Evolutionary conservation across 2,797 vertebrate genomes (phyloP).

Genomic region (Varecia variegata): DNA sequence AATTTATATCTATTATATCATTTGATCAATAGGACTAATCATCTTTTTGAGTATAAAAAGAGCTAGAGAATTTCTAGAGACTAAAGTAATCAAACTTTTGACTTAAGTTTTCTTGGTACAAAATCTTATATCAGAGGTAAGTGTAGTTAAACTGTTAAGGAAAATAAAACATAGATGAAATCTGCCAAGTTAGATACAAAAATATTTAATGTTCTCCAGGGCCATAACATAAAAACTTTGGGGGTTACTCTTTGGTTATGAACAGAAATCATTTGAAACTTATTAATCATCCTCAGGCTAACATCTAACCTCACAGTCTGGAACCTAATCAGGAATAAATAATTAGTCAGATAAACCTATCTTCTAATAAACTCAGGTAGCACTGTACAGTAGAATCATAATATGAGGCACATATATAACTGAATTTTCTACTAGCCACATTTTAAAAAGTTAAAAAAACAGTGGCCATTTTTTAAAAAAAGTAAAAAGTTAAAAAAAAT

Average conservation of each 20-base stretch:
- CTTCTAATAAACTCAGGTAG: not conserved
- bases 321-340: not conserved
- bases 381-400: not conserved
- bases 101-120: not conserved
- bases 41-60: not conserved
- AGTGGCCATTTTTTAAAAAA: not conserved
- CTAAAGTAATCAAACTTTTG: not conserved
- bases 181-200: not conserved
- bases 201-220: not conserved
- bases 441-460: not conserved
- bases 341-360: not conserved
- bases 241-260: not conserved
- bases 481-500: not conserved
- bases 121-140: not conserved
- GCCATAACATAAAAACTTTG: not conserved
- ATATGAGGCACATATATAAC: not conserved
- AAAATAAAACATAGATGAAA: conserved; percentile 40
- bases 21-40: not conserved
- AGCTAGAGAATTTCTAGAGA: conserved; percentile 26
- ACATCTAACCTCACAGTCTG: not conserved
- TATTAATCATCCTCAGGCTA: not conserved
- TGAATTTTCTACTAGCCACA: not conserved
- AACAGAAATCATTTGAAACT: not conserved
- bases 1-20: not conserved
- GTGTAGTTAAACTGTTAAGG: not conserved